A percentile compares a stretch with the other conserved stretches of the same genome.
These are phyloP conservation scores for Hylaeus volcanicus DNA, from an alignment of 1,140 invertebrate genomes.

Conservation along the genomic window DNA sequence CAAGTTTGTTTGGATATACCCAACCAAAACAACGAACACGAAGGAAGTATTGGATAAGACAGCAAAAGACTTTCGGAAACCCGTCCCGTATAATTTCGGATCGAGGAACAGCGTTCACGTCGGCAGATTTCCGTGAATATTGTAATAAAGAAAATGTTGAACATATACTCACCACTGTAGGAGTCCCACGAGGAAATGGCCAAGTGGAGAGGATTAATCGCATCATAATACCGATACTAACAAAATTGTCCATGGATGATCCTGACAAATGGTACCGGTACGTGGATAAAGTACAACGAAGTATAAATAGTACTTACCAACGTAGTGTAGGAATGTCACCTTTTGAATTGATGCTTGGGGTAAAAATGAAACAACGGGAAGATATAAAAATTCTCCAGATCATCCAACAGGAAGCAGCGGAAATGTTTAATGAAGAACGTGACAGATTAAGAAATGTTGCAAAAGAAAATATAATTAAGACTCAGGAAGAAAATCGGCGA, in stretches of 20 bases:
- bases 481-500: slow-evolving; percentile 68
- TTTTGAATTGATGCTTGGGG: neutral
- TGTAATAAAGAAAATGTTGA: neutral
- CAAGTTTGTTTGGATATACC: neutral
- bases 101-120: neutral
- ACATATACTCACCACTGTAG: neutral
- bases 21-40: neutral
- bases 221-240: neutral
- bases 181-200: neutral
- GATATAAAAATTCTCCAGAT: neutral
- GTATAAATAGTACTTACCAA: slow-evolving; percentile 27
- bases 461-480: slow-evolving; percentile 61
- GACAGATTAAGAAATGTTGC: slow-evolving; percentile 56
- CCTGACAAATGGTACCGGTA: slow-evolving; percentile 23
- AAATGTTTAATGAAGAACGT: slow-evolving; percentile 39
- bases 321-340: slow-evolving; percentile 14
- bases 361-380: neutral
- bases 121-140: neutral
- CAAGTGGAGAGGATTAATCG: neutral
- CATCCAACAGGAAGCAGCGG: slow-evolving; percentile 19
- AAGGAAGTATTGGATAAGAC: neutral
- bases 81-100: neutral
- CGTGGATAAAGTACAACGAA: slow-evolving; percentile 12
- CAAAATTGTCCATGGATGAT: neutral
- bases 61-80: neutral